Percentiles rank a stretch among this genome's conserved stretches.
Conservation (phyloP, 1,140 invertebrate species). For the Dendroctonus valens region DNA sequence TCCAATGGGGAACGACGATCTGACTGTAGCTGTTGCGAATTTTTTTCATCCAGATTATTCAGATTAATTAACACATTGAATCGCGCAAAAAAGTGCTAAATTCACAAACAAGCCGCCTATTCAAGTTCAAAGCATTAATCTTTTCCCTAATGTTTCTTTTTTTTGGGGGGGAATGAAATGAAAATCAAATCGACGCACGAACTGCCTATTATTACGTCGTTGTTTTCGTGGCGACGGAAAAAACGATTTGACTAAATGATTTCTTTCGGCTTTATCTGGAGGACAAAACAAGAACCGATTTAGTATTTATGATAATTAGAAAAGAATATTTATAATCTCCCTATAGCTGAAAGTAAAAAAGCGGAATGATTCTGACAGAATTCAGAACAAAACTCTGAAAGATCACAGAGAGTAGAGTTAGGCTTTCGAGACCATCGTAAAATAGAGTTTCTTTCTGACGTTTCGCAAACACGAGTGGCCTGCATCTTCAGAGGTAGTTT, state of each 20-base stretch:
- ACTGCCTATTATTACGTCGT: constrained; percentile 22
- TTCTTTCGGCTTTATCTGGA: background rate
- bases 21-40: no score
- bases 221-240: background rate
- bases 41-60: background rate
- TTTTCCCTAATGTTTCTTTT: constrained; percentile 13
- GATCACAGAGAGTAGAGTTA: no score
- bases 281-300: background rate
- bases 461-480: no score
- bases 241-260: constrained; percentile 17
- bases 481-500: no score
- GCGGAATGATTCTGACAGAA: no score
- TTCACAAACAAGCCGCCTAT: background rate
- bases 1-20: no score
- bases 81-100: background rate
- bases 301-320: no score
- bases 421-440: no score
- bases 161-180: constrained; percentile 3
- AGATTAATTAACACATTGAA: background rate
- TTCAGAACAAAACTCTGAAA: no score
- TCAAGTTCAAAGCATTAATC: constrained; percentile 10
- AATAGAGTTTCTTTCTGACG: no score
- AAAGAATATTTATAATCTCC: no score
- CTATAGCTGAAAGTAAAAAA: no score
- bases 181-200: constrained; percentile 23